These are phyloP conservation scores for Aleadryas rufinucha DNA, from an alignment of 2,113 vertebrate genomes.

Conservation along the genomic window DNA sequence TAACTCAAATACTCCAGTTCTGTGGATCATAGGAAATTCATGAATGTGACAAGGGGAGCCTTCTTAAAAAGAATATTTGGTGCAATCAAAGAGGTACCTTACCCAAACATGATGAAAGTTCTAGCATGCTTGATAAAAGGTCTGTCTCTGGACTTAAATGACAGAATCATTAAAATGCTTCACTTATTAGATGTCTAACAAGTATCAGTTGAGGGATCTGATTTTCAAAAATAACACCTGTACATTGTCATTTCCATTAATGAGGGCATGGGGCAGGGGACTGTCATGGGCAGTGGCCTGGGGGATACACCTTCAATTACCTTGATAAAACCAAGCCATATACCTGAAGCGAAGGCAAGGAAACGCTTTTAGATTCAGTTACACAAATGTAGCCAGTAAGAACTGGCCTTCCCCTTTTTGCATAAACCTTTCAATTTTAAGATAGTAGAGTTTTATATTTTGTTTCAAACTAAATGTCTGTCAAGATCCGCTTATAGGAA, in stretches of 20 bases:
- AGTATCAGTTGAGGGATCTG: not conserved
- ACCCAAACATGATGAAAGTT: not conserved
- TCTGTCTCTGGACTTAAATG: not conserved
- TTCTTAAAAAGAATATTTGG: not conserved
- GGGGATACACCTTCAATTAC: not conserved
- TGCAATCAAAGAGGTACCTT: not conserved
- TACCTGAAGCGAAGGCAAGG: not conserved
- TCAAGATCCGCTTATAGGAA: too few relatives aligned
- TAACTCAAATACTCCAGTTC: not conserved
- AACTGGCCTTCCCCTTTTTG: not conserved
- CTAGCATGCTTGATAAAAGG: not conserved
- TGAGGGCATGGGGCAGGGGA: fast-evolving
- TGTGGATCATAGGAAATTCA: not conserved
- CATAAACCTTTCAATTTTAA: not conserved
- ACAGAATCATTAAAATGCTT: not conserved
- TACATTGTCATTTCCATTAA: not conserved
- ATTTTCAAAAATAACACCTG: not conserved
- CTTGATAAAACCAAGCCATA: not conserved
- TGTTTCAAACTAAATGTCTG: not conserved
- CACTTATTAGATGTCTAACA: not conserved
- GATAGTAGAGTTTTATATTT: not conserved
- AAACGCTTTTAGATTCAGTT: not conserved
- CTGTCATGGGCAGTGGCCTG: not conserved
- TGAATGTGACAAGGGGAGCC: not conserved
- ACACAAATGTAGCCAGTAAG: not conserved